Evolutionary conservation across 2,797 vertebrate genomes (phyloP).

Genomic region (Mallotus villosus): DNA sequence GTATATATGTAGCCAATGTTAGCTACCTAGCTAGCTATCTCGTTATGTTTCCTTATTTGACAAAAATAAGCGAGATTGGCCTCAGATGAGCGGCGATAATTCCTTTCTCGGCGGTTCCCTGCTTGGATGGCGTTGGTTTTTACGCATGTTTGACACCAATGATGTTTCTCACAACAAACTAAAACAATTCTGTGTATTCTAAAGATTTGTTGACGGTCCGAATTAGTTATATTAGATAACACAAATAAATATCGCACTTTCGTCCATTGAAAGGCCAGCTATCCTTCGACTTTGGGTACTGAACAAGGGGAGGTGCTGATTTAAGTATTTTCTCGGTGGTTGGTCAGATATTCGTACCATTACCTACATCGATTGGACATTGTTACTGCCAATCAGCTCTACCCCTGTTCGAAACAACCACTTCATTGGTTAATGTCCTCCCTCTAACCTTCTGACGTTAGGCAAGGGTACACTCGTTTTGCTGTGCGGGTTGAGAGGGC

Average conservation of each 20-base stretch:
- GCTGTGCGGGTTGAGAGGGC: neutral
- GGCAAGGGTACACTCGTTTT: slow-evolving; percentile 3
- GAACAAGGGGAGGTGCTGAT: slow-evolving; percentile 77
- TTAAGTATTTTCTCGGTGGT: slow-evolving; percentile 62
- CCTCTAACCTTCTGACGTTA: slow-evolving; percentile 20
- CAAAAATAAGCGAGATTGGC: slow-evolving; percentile 69
- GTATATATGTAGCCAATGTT: slow-evolving; percentile 59
- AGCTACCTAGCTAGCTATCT: slow-evolving; percentile 54
- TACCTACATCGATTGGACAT: slow-evolving; percentile 59
- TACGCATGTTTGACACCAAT: slow-evolving; percentile 79
- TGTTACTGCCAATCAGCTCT: slow-evolving; percentile 59
- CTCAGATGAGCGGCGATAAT: slow-evolving; percentile 78
- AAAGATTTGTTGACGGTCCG: slow-evolving; percentile 61
- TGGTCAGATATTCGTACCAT: slow-evolving; percentile 50
- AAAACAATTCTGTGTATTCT: slow-evolving; percentile 58
- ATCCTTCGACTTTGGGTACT: slow-evolving; percentile 81
- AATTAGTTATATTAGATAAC: slow-evolving; percentile 68
- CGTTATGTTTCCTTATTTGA: slow-evolving; percentile 46
- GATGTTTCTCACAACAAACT: slow-evolving; percentile 58
- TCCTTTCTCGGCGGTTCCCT: slow-evolving; percentile 79
- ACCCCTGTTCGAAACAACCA: slow-evolving; percentile 44
- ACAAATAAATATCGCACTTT: slow-evolving; percentile 74
- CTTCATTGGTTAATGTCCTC: slow-evolving; percentile 62
- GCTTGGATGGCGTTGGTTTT: slow-evolving; percentile 76
- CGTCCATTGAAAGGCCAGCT: slow-evolving; percentile 80